Evolutionary conservation across 35 echinoderm and acorn worm species (phyloP).

Genomic region (Diadema setosum): DNA sequence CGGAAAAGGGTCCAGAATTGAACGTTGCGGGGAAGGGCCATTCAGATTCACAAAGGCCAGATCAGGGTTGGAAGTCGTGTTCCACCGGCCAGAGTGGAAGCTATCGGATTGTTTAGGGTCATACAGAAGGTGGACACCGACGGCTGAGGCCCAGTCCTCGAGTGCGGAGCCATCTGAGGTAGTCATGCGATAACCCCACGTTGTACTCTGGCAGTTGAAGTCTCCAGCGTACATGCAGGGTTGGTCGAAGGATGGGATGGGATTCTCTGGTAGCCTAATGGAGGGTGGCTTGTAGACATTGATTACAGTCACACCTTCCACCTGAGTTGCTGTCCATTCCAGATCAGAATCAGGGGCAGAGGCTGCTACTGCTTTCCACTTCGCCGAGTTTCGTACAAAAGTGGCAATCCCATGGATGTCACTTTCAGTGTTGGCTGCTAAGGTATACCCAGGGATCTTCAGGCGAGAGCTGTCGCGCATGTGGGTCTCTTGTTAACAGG

Average conservation of each 20-base stretch:
- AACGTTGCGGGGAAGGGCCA: not conserved
- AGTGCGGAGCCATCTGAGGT: not conserved
- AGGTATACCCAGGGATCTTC: not conserved
- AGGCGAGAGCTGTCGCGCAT: not conserved
- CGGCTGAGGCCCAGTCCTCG: not conserved
- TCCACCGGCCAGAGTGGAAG: not conserved
- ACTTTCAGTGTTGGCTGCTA: conserved; percentile 1
- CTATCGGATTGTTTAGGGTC: too few species aligned
- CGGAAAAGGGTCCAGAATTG: not conserved
- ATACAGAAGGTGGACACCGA: too few species aligned
- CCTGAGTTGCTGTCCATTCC: not conserved
- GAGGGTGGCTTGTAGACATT: not conserved
- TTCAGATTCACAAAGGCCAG: not conserved
- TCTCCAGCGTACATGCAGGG: not conserved
- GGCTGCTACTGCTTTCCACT: not conserved
- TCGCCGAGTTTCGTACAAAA: not conserved
- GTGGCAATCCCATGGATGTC: not conserved
- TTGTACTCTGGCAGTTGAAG: not conserved
- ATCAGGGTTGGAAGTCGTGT: not conserved
- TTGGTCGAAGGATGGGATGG: not conserved
- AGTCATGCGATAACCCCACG: not conserved
- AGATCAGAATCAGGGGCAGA: not conserved
- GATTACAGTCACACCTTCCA: conserved; percentile 3
- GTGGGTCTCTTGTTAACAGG: not conserved
- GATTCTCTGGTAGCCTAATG: not conserved